Evolutionary conservation across 1,140 invertebrate genomes (phyloP), one percentile per base, ranked within the genome.

Genomic region (Drosophila trapezifrons): DNA sequence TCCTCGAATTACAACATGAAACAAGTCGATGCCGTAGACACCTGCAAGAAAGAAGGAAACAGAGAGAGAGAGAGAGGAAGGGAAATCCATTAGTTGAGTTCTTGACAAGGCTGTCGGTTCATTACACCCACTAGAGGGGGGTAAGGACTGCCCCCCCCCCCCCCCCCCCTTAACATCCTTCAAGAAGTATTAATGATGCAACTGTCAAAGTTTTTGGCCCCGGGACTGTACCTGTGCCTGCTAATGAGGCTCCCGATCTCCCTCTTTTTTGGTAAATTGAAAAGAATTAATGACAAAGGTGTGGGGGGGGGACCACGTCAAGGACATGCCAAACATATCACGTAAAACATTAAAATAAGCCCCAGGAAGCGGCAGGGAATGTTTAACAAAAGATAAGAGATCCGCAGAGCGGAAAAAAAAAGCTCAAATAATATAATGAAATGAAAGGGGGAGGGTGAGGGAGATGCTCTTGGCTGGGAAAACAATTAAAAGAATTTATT

Each of bases 401-500:
- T 38, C 15, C 37, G 15, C 32, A 35, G 10, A 35, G n/a, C 32
- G 35, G 13, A 12, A 49, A 54, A 18, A 22, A 51, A 20, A 35
- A 3, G 2, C 43, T 20, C n/a, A 40, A 66, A 20, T 25, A 63
- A 42, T 20, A 54, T 49, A 52, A 75, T 42, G 43, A 62, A 74
- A 40, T 37, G 35, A 35, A 42, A 17, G 27, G 22, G 12, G 13
- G 5, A 10, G 32, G 17, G 18, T 27, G 38, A 12, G n/a, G 25
- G 6, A 7, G 25, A 27, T 15, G 45, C 8, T 10, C 27, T 49
- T 15, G 58, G 22, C 46, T 79, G 71, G 56, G 71, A 82, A 86
- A 87, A 87, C 83, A 87, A 87, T 87, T 87, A 87, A 87, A 86
- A 79, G 67, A 87, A 87, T 87, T 87, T 87, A 87, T 87, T 79